Percentiles rank a stretch among this genome's conserved stretches.
Evolutionary conservation across 2,797 vertebrate genomes (phyloP).

Genomic region (Diglossa cyanea): DNA sequence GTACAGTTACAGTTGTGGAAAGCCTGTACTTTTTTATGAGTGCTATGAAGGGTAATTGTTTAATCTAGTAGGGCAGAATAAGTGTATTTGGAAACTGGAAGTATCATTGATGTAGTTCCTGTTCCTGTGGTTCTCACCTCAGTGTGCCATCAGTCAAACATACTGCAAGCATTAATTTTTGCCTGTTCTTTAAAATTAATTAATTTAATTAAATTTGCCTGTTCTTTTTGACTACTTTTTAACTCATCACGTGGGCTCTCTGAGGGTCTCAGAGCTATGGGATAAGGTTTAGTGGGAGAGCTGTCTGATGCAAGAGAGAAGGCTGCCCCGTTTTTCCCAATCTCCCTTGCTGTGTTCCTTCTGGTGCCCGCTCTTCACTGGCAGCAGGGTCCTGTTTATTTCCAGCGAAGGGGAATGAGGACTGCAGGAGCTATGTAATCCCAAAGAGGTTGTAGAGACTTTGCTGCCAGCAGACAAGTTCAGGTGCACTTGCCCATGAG

Average conservation of each 20-base stretch:
- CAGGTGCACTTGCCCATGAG: neutral
- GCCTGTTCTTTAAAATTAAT: neutral
- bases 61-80: neutral
- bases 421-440: neutral
- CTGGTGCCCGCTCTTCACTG: neutral
- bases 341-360: neutral
- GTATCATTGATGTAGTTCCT: neutral
- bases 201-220: no score
- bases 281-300: neutral
- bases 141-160: neutral
- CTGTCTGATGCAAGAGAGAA: neutral
- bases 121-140: neutral
- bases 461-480: neutral
- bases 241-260: neutral
- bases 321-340: fast-evolving
- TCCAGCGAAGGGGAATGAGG: neutral
- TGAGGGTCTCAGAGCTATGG: neutral
- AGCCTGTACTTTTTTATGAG: neutral
- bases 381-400: neutral
- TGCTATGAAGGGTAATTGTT: neutral
- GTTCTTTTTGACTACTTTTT: neutral
- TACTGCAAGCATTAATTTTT: neutral
- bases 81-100: neutral
- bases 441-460: neutral
- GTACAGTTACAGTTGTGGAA: neutral